Percentiles rank a stretch among this genome's conserved stretches.
These are phyloP conservation scores for Cettia cetti DNA, from an alignment of 2,113 vertebrate species.

Conservation along the genomic window DNA sequence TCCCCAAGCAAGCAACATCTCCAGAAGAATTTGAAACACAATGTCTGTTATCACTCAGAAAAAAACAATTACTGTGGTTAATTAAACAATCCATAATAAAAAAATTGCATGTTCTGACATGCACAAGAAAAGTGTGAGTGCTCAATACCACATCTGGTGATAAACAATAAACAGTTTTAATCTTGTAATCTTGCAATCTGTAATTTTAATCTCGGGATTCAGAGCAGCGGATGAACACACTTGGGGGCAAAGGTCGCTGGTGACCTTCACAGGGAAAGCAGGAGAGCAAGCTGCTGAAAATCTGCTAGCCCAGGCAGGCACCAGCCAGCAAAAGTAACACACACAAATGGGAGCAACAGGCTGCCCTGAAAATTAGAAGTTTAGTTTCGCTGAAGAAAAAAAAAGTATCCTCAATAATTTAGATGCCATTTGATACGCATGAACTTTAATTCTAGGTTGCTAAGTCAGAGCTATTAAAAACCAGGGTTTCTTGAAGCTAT, in stretches of 20 bases:
- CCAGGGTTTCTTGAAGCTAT: background rate
- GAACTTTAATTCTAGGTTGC: slow-evolving; percentile 23
- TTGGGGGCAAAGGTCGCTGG: background rate
- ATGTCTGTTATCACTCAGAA: background rate
- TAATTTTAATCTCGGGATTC: background rate
- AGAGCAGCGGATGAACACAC: background rate
- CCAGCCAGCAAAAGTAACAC: background rate
- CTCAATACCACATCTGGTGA: background rate
- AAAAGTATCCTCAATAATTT: background rate
- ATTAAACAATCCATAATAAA: background rate
- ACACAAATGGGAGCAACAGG: background rate
- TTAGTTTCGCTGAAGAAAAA: background rate
- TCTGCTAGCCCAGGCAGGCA: background rate
- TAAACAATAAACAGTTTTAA: background rate
- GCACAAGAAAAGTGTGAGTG: background rate
- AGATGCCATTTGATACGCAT: background rate
- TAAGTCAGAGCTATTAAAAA: slow-evolving; percentile 13
- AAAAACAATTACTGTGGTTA: background rate
- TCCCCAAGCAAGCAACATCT: background rate
- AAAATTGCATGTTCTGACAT: background rate
- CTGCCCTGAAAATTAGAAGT: background rate
- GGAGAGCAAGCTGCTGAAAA: background rate
- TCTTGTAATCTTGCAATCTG: too few relatives aligned
- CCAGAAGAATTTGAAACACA: background rate
- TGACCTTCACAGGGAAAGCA: background rate